A percentile compares a stretch with the other conserved stretches of the same genome.
Evolutionary conservation across 2,113 vertebrate genomes (phyloP).

Genomic region (Martes martes): DNA sequence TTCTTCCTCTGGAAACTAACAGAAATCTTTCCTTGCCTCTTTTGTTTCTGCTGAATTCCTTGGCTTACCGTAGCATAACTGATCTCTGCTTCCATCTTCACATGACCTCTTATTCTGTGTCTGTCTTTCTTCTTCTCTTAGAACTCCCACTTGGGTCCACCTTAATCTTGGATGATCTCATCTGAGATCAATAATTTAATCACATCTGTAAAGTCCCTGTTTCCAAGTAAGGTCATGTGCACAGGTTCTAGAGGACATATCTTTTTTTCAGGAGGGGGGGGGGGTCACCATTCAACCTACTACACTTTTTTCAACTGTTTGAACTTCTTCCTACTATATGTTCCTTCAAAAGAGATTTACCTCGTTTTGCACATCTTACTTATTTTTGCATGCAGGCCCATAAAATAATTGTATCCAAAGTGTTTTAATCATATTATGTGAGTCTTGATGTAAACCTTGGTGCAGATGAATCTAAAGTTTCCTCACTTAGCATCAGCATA

Average conservation of each 20-base stretch:
- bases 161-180: not conserved
- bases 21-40: not conserved
- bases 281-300: not conserved
- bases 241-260: not conserved
- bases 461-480: not conserved
- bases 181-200: not conserved
- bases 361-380: not conserved
- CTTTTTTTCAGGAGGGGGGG: fast-evolving
- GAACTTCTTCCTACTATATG: not conserved
- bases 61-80: not conserved
- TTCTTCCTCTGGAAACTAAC: not conserved
- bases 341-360: not conserved
- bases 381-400: not conserved
- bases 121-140: not conserved
- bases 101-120: not conserved
- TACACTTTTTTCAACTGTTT: not conserved
- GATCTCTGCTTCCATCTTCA: not conserved
- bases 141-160: not conserved
- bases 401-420: not conserved
- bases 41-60: not conserved
- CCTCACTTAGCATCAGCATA: not conserved
- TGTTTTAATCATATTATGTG: not conserved
- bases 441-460: not conserved
- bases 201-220: not conserved
- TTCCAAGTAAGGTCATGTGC: not conserved